Conservation (phyloP, 2,888 invertebrate species). For the Hypselothyrea guttata region DNA sequence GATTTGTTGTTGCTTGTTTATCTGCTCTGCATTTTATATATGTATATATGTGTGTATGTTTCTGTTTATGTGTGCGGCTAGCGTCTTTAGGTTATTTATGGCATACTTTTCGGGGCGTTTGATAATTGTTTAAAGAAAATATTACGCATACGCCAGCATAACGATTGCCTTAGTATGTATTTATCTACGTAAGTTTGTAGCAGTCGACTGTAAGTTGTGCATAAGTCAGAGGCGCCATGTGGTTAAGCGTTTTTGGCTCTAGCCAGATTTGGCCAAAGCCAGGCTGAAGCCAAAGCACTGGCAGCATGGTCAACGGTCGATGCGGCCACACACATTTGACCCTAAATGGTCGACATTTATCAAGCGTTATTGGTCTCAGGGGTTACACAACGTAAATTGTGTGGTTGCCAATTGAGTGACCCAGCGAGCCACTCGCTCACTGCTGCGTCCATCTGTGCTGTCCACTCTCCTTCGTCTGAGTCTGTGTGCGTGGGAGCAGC, state of each 20-base stretch:
- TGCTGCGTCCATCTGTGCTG: background rate
- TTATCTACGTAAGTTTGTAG: too few species aligned
- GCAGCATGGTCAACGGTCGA: constrained; percentile 18
- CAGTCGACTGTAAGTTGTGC: constrained; percentile 19
- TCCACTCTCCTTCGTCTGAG: constrained; percentile 21
- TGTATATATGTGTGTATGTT: constrained; percentile 15
- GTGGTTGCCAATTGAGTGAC: constrained; percentile 75
- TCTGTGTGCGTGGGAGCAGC: constrained; percentile 34
- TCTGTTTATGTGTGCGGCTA: too few species aligned
- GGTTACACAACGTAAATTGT: constrained; percentile 78
- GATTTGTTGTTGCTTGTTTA: constrained; percentile 61
- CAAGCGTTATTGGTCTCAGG: constrained; percentile 80
- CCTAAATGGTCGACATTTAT: constrained; percentile 79
- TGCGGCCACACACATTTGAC: constrained; percentile 71
- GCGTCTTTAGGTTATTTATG: constrained; percentile 61
- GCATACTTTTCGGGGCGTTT: constrained; percentile 66
- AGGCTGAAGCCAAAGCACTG: background rate
- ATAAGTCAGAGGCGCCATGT: constrained; percentile 62
- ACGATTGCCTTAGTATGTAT: constrained; percentile 46
- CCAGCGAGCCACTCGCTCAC: constrained; percentile 56
- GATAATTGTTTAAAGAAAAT: constrained; percentile 77
- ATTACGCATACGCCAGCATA: constrained; percentile 65
- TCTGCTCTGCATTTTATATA: constrained; percentile 23
- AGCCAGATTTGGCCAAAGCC: constrained; percentile 28
- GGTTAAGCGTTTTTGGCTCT: constrained; percentile 39